Conservation (phyloP, 2,113 vertebrate species). For the Sphaerodactylus townsendi region DNA sequence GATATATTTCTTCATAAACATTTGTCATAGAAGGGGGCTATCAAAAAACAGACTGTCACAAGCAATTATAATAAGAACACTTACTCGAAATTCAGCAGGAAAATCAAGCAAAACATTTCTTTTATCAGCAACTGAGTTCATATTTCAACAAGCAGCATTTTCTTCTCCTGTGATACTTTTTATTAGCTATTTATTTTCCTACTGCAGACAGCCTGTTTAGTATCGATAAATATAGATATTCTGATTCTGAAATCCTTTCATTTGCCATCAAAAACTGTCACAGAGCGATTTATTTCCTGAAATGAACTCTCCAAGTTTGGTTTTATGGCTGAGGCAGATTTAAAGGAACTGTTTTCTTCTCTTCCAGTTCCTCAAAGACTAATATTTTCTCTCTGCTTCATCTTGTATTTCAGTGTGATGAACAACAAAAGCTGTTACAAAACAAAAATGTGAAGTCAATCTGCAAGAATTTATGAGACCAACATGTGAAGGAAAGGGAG, state of each 20-base stretch:
- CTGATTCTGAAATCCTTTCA: conserved; percentile 33
- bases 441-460: background rate
- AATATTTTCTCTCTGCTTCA: conserved; percentile 1
- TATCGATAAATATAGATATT: conserved; percentile 37
- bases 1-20: too few species aligned
- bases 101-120: background rate
- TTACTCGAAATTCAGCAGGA: background rate
- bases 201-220: conserved; percentile 21
- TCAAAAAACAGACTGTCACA: background rate
- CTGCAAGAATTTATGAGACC: conserved; percentile 8
- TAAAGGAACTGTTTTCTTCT: background rate
- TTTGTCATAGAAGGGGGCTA: too few species aligned
- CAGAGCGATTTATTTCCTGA: conserved; percentile 25
- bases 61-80: background rate
- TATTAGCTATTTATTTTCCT: conserved; percentile 12
- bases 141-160: background rate
- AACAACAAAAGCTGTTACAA: background rate
- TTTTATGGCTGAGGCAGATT: conserved; percentile 14
- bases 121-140: background rate
- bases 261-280: background rate
- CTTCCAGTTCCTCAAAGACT: conserved; percentile 32
- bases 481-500: too few species aligned
- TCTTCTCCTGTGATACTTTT: background rate
- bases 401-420: conserved; percentile 17
- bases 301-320: conserved; percentile 24